Evolutionary conservation across 1,140 invertebrate species (phyloP).

Genomic region (Drosophila mojavensis): DNA sequence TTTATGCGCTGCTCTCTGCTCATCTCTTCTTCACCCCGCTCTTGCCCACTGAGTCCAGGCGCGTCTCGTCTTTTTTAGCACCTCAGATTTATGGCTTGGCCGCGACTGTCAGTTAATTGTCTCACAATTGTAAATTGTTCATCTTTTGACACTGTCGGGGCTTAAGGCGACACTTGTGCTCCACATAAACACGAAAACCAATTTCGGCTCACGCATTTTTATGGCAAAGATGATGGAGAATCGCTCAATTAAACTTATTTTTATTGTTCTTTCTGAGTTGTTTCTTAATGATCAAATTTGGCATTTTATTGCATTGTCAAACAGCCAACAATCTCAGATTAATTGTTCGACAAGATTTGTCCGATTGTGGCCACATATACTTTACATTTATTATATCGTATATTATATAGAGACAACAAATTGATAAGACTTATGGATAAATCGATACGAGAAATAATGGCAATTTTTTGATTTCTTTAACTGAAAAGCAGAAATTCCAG

Average conservation of each 20-base stretch:
- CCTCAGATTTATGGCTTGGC: constrained; percentile 68
- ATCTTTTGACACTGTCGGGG: constrained; percentile 53
- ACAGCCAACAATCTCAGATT: too few species aligned
- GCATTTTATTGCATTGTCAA: constrained; percentile 57
- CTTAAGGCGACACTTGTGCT: constrained; percentile 58
- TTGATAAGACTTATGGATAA: too few species aligned
- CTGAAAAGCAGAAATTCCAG: too few species aligned
- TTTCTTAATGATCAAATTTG: constrained; percentile 64
- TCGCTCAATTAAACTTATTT: constrained; percentile 76
- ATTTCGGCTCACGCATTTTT: constrained; percentile 56
- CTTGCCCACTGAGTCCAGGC: constrained; percentile 17
- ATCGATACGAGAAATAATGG: too few species aligned
- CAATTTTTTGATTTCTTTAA: too few species aligned
- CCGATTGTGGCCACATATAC: too few species aligned
- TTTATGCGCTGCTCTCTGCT: constrained; percentile 19
- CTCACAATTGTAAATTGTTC: constrained; percentile 64
- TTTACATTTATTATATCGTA: too few species aligned
- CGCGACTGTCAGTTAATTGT: constrained; percentile 64
- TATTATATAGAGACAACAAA: too few species aligned
- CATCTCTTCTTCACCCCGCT: neutral
- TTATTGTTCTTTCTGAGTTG: constrained; percentile 60
- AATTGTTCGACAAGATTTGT: too few species aligned
- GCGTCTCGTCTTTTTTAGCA: constrained; percentile 59
- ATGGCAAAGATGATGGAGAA: constrained; percentile 73
- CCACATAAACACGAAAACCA: constrained; percentile 54